Evolutionary conservation across 1,140 invertebrate species (phyloP), one percentile per base, ranked within the genome.

Genomic region (Zaprionus ghesquierei): DNA sequence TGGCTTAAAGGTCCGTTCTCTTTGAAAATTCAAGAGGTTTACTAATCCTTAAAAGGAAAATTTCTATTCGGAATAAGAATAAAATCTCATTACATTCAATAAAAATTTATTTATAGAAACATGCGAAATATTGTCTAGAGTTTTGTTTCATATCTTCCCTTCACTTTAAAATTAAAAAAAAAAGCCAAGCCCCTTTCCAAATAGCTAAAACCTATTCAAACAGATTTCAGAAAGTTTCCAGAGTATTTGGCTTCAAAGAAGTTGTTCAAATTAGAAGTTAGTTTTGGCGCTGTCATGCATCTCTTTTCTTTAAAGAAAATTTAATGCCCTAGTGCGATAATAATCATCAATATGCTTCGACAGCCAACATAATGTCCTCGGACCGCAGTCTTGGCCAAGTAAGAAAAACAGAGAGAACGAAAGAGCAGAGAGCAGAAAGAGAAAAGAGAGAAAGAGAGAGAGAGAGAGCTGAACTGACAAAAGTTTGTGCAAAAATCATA

Each of bases 341-440:
- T 70, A 65, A 71, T 41, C 54, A 59, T 66, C 54, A 46, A 72
- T 65, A 53, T 54, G 25, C 27, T 33, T 66, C 65, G 62, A 20
- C 63, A 66, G 27, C 23, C 58, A 53, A 66, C 62, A 65, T 53
- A 59, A 53, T 62, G 68, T 44, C 41, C 1, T 1, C 27, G 27
- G 27, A 29, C 6, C 27, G 27, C 4, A 56, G 51, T 18, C 31
- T 56, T 23, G 18, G 50, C 25, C 18, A 50, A 41, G 23, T 27
- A 51, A 31, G 58, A 49, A 60, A 20, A 41, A 61, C 51, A 50
- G 29, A 60, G 10, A 69, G 29, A 4, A 33, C 49, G 29, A 62
- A 31, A n/a, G n/a, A n/a, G n/a, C n/a, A n/a, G n/a, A n/a, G n/a
- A n/a, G n/a, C n/a, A n/a, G n/a, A n/a, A n/a, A n/a, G n/a, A n/a